These are phyloP conservation scores for Labeo calbasu DNA, from an alignment of 2,797 vertebrate genomes.

Conservation along the genomic window DNA sequence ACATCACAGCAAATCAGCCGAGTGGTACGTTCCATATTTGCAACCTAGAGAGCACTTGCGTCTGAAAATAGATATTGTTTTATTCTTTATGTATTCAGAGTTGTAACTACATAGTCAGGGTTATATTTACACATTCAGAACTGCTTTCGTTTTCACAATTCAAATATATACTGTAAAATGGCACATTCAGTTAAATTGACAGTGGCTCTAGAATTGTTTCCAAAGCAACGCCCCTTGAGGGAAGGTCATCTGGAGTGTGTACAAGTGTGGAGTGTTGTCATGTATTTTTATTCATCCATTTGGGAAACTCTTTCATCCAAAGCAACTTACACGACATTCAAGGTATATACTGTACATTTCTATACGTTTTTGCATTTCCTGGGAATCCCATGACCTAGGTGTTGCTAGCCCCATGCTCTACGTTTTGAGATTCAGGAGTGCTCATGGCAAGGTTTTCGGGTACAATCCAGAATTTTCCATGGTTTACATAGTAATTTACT, in stretches of 20 bases:
- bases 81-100: neutral
- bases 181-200: constrained; percentile 47
- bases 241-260: constrained; percentile 43
- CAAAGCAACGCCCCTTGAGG: constrained; percentile 36
- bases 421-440: no score
- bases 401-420: no score
- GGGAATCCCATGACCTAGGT: no score
- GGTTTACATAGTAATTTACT: neutral
- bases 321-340: neutral
- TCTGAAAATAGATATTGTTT: neutral
- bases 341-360: neutral
- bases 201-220: constrained; percentile 25
- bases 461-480: neutral
- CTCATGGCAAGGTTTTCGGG: neutral
- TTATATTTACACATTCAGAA: neutral
- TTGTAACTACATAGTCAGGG: neutral
- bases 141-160: neutral
- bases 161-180: constrained; percentile 18
- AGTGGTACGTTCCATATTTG: neutral
- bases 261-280: neutral
- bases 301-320: neutral
- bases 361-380: neutral
- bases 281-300: neutral
- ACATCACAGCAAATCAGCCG: neutral
- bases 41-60: neutral